These are phyloP conservation scores for Acipenser transmontanus DNA, from an alignment of 2,797 vertebrate genomes.

Conservation along the genomic window DNA sequence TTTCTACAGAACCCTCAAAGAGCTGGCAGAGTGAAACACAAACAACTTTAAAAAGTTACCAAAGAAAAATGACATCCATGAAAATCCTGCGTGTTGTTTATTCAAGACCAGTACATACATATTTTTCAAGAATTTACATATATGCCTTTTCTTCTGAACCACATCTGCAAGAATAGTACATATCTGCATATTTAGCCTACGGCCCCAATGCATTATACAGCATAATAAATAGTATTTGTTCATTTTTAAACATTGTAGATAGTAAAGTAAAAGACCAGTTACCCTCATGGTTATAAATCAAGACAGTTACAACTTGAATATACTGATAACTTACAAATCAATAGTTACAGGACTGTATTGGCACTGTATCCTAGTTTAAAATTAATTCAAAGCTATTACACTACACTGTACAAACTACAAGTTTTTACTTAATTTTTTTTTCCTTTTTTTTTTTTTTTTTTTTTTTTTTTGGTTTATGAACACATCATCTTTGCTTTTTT, in stretches of 20 bases:
- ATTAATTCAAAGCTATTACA: neutral
- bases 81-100: no score
- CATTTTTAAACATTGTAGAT: neutral
- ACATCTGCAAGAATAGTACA: no score
- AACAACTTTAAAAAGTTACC: no score
- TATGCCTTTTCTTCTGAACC: no score
- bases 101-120: no score
- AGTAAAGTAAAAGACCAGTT: neutral
- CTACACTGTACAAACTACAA: slow-evolving; percentile 2
- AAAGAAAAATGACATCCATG: no score
- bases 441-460: no score
- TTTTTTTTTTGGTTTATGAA: no score
- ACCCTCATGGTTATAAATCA: slow-evolving; percentile 12
- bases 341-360: slow-evolving; percentile 4
- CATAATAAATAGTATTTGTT: neutral
- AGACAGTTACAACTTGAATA: slow-evolving; percentile 7
- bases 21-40: no score
- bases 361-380: neutral
- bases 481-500: neutral
- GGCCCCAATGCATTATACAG: neutral
- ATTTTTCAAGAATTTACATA: no score
- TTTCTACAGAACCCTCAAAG: no score
- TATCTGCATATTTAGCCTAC: neutral
- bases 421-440: neutral
- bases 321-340: slow-evolving; percentile 12